Base-by-base conservation (phyloP, 2,113 vertebrate species). In the Neolamprologus modestus region DNA sequence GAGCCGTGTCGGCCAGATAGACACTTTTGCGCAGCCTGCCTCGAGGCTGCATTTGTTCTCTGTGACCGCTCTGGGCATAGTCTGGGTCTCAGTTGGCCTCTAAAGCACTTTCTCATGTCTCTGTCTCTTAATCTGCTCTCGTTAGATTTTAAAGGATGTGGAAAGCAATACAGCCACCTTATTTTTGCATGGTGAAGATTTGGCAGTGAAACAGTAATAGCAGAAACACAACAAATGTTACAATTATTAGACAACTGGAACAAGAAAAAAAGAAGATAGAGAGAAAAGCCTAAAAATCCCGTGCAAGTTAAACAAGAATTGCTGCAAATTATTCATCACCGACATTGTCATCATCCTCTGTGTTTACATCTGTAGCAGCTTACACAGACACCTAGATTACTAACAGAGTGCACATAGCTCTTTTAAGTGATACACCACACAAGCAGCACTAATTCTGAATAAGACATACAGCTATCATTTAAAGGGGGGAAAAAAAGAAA, bases 41-140 rank as follows among this genome's bases (percentile, higher is more conserved):
- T 94, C 61, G 54, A 91, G 90, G 90, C 87, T 91, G 87, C 86
- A 92, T 94, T 93, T 93, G 91, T 93, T 94, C 91, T 92, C 82
- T 73, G 88, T 87, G 90, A 90, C 90, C 73, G 47, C 87, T 92
- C 86, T 84, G 84, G 88, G 86, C 52, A 24, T 85, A 86, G 83
- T 89, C 79, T 90, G 89, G 79, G 84, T 91, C 90, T 94, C 83
- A 33, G 86, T 83, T 84, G 89, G 91, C 84, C 59, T 92, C 85
- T 82, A 86, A 92, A 92, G 82, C 82, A 89, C 91, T 88, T 92
- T 81, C 91, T 94, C 86, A 88, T 89, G 83, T 90, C 78, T 82
- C 85, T 85, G 42, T 31, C 61, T 88, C 87, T 89, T 91, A 85
- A 89, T 92, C 87, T 91, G 78, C 85, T 92, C 84, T 73, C 54